A percentile compares a stretch with the other conserved stretches of the same genome.
These are phyloP conservation scores for Stegana nigrithorax DNA, from an alignment of 2,888 invertebrate species.

Conservation along the genomic window DNA sequence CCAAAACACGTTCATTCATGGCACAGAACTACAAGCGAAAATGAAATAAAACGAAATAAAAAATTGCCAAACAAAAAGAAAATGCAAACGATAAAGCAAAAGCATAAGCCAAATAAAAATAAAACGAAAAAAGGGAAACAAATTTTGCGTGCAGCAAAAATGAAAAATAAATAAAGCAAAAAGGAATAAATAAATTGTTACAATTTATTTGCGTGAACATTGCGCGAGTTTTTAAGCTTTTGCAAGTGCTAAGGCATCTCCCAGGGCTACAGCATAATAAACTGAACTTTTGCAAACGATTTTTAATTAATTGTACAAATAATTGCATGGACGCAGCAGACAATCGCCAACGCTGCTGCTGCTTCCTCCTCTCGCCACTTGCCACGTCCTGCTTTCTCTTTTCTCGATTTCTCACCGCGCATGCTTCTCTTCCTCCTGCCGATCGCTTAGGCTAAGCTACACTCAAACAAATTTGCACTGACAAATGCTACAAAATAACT, in stretches of 20 bases:
- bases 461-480: too few species aligned
- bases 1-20: conserved; percentile 14
- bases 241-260: too few species aligned
- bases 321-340: background rate
- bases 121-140: background rate
- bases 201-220: conserved; percentile 16
- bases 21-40: background rate
- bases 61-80: too few species aligned
- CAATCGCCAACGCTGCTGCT: too few species aligned
- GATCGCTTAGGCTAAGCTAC: too few species aligned
- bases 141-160: background rate
- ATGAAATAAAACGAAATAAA: too few species aligned
- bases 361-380: background rate
- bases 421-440: too few species aligned
- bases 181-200: conserved; percentile 8
- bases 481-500: background rate
- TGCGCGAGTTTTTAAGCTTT: too few species aligned
- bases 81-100: too few species aligned
- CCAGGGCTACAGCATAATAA: too few species aligned
- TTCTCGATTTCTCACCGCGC: background rate
- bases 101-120: background rate
- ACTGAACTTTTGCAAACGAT: background rate
- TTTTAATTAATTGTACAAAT: background rate
- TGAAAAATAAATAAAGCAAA: background rate
- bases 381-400: background rate